Conservation (phyloP, 1,140 invertebrate genomes). For the Pantala flavescens region DNA sequence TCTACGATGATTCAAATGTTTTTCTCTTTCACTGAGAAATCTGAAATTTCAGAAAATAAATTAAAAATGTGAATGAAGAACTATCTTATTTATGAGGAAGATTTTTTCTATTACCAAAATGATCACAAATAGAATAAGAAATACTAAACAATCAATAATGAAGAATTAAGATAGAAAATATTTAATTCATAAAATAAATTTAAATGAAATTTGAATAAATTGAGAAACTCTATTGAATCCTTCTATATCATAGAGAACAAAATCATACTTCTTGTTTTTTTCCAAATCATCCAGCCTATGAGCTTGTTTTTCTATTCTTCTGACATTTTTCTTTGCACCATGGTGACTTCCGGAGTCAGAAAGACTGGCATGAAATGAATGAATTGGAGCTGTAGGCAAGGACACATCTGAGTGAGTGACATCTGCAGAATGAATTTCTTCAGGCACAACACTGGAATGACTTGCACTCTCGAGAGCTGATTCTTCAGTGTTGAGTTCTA, state of each 20-base stretch:
- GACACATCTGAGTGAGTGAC: background rate
- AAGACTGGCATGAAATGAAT: background rate
- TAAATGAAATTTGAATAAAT: no score
- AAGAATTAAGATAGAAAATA: no score
- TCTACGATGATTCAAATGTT: slow-evolving; percentile 16
- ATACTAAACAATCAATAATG: no score
- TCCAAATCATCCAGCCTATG: background rate
- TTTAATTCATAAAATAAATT: no score
- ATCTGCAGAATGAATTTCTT: background rate
- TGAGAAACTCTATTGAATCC: no score
- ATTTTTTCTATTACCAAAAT: no score
- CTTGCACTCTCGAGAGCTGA: background rate
- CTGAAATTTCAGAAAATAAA: slow-evolving; percentile 13
- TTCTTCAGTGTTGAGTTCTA: background rate
- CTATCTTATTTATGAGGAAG: no score
- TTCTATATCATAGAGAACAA: background rate
- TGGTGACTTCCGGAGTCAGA: slow-evolving; percentile 23
- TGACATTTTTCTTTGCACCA: slow-evolving; percentile 31
- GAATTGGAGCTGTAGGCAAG: background rate
- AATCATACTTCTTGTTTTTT: slow-evolving; percentile 8
- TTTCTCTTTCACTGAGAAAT: slow-evolving; percentile 18
- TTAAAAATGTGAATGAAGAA: no score
- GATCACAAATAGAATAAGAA: no score
- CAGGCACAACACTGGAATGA: background rate
- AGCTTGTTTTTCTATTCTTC: slow-evolving; percentile 30